Evolutionary conservation across 2,888 invertebrate species (phyloP).

Genomic region (Hirtodrosophila histrioides): DNA sequence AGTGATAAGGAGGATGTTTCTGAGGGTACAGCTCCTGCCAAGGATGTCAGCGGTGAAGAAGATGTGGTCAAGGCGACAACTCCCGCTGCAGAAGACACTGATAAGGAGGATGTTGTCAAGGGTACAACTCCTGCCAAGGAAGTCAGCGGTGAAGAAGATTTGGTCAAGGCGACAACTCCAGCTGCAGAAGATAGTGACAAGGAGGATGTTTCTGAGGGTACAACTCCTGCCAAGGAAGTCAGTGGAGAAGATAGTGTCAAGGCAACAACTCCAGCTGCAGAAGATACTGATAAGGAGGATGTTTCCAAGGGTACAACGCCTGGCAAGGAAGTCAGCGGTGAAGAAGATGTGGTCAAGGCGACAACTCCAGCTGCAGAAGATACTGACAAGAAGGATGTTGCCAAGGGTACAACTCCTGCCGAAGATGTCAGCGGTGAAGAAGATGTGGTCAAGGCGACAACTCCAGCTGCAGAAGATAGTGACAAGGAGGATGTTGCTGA

Average conservation of each 20-base stretch:
- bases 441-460: slow-evolving; percentile 8
- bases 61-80: slow-evolving; percentile 13
- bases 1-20: slow-evolving; percentile 5
- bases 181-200: slow-evolving; percentile 8
- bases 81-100: slow-evolving; percentile 13
- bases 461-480: slow-evolving; percentile 15
- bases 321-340: slow-evolving; percentile 4
- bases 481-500: slow-evolving; percentile 13
- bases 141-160: slow-evolving; percentile 6
- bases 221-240: background rate
- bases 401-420: slow-evolving; percentile 9
- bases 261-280: slow-evolving; percentile 3
- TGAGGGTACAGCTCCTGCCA: slow-evolving; percentile 8
- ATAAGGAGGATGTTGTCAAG: slow-evolving; percentile 12
- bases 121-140: slow-evolving; percentile 4
- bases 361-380: slow-evolving; percentile 8
- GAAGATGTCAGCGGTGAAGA: slow-evolving; percentile 1
- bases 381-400: slow-evolving; percentile 4
- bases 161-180: slow-evolving; percentile 15
- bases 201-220: slow-evolving; percentile 2
- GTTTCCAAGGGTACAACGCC: slow-evolving; percentile 30
- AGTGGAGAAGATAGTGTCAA: background rate
- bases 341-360: slow-evolving; percentile 23
- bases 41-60: slow-evolving; percentile 3
- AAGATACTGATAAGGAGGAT: slow-evolving; percentile 6